phyloP scores from a whole-genome alignment of 1,140 invertebrate genomes.

The Sycophila sp. region DNA sequence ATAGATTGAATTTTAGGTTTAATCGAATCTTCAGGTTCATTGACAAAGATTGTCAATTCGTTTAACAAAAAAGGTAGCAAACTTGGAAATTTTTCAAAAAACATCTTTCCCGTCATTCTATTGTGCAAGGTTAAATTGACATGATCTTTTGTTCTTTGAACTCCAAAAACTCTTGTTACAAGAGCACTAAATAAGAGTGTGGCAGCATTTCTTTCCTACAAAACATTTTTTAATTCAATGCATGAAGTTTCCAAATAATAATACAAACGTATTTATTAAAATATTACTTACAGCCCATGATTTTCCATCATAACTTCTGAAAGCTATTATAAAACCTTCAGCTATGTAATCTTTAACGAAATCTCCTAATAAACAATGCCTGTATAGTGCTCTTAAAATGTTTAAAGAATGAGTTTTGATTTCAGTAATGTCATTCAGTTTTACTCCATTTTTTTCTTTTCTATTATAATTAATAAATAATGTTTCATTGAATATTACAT shows the following conservation, averaged over 20 bases:
- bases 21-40: constrained; percentile 56
- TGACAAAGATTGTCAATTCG: constrained; percentile 69
- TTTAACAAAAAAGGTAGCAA: constrained; percentile 82
- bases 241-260: neutral
- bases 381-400: constrained; percentile 83
- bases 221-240: constrained; percentile 5
- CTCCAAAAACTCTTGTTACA: constrained; percentile 91
- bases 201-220: constrained; percentile 84
- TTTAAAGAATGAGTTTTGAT: constrained; percentile 84
- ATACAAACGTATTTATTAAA: neutral
- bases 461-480: constrained; percentile 35
- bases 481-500: constrained; percentile 29
- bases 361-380: constrained; percentile 80
- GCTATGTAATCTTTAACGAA: constrained; percentile 77
- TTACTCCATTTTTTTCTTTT: constrained; percentile 3
- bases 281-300: constrained; percentile 79
- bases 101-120: constrained; percentile 79
- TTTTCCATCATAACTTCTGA: constrained; percentile 77
- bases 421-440: constrained; percentile 54
- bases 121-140: constrained; percentile 81
- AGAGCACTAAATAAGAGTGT: constrained; percentile 86
- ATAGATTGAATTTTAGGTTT: constrained; percentile 77
- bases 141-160: constrained; percentile 78
- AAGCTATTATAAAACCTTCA: constrained; percentile 76
- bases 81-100: constrained; percentile 85